phyloP scores from a whole-genome alignment of 2,113 vertebrate species.

The Myocastor coypus region DNA sequence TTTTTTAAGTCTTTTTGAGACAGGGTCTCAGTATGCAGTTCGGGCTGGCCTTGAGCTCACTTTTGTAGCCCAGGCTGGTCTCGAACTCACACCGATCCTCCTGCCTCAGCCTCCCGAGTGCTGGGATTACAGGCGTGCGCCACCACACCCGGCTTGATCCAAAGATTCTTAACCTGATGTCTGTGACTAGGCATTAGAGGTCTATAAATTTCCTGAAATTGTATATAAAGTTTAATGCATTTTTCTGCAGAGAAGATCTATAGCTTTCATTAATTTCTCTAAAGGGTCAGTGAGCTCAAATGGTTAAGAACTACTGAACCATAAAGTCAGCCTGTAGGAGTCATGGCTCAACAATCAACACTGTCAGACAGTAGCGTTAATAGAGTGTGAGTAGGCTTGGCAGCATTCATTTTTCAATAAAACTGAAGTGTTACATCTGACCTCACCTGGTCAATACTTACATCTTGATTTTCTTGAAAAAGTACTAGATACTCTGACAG shows the following conservation, averaged over 20 bases:
- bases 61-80: no score
- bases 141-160: no score
- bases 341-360: constrained; percentile 42
- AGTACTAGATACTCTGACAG: constrained; percentile 97
- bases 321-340: neutral
- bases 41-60: no score
- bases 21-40: no score
- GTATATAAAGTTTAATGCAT: neutral
- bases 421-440: constrained; percentile 69
- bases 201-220: constrained; percentile 33
- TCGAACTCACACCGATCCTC: no score
- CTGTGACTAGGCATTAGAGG: neutral
- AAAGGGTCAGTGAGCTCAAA: constrained; percentile 29
- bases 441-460: constrained; percentile 86
- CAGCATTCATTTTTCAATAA: constrained; percentile 57
- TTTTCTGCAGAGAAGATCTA: constrained; percentile 44
- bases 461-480: constrained; percentile 99
- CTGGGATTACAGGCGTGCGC: no score
- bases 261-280: constrained; percentile 51
- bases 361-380: constrained; percentile 46
- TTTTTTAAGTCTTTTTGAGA: no score
- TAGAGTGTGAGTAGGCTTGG: neutral
- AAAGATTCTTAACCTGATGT: neutral
- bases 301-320: constrained; percentile 42
- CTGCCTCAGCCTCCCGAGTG: no score